Evolutionary conservation across 1,140 invertebrate genomes (phyloP).

Genomic region (Zophobas atratus): DNA sequence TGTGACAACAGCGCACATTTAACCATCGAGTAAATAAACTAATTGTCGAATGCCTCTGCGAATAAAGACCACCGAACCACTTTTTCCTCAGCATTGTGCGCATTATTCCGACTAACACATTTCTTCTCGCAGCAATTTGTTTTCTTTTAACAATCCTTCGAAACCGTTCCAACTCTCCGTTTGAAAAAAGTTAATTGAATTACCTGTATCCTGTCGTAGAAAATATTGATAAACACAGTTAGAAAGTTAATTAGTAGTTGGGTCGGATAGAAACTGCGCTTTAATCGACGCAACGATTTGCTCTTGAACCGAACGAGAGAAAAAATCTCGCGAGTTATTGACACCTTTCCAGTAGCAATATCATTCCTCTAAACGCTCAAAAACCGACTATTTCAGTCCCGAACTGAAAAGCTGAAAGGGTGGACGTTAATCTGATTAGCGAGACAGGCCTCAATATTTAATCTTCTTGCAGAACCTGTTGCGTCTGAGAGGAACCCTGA

Average conservation of each 20-base stretch:
- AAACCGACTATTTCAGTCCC: too few relatives aligned
- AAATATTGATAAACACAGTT: slow-evolving; percentile 18
- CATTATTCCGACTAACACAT: slow-evolving; percentile 37
- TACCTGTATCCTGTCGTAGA: slow-evolving; percentile 15
- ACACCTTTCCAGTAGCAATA: too few relatives aligned
- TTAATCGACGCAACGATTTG: background rate
- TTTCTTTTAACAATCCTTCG: background rate
- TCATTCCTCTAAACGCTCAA: too few relatives aligned
- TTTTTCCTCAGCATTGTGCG: slow-evolving; percentile 31
- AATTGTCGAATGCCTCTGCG: slow-evolving; percentile 54
- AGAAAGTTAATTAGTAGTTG: slow-evolving; percentile 4
- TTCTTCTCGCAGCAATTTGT: slow-evolving; percentile 7
- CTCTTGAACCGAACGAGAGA: too few relatives aligned
- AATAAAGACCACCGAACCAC: slow-evolving; percentile 50
- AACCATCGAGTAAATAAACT: slow-evolving; percentile 54
- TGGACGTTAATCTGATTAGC: too few relatives aligned
- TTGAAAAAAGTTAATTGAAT: slow-evolving; percentile 44
- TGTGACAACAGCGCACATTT: slow-evolving; percentile 37
- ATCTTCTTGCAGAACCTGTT: slow-evolving; percentile 64
- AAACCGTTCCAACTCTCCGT: background rate
- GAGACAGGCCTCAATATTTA: slow-evolving; percentile 1
- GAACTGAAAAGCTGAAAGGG: too few relatives aligned
- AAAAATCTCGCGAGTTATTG: too few relatives aligned
- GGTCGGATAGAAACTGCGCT: background rate
- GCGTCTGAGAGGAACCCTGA: slow-evolving; percentile 62